A percentile compares a stretch with the other conserved stretches of the same genome.
Evolutionary conservation across 2,797 vertebrate species (phyloP).

Genomic region (Pangasius mekongensis): DNA sequence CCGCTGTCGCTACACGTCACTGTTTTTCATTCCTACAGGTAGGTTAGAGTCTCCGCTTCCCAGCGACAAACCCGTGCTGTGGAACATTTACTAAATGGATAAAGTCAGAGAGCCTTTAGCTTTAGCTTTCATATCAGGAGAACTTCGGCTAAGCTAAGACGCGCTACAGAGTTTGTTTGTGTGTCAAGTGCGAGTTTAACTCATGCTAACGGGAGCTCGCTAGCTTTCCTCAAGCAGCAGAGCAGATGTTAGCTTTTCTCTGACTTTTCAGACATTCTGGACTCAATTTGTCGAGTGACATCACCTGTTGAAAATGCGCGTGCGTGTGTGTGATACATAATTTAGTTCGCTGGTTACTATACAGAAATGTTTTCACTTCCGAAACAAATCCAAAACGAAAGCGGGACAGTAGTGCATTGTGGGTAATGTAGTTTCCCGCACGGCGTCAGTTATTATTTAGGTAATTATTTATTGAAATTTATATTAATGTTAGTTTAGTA

Average conservation of each 20-base stretch:
- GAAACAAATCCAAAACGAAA: constrained; percentile 62
- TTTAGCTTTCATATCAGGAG: background rate
- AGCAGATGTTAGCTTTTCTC: background rate
- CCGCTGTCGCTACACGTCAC: background rate
- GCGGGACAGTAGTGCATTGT: constrained; percentile 58
- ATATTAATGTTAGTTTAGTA: background rate
- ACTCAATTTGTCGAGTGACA: background rate
- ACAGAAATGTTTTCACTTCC: constrained; percentile 67
- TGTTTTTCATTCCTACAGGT: constrained; percentile 6
- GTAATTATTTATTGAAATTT: background rate
- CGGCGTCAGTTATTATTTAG: background rate
- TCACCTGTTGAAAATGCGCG: background rate
- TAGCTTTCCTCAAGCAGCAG: background rate
- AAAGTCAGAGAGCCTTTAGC: too few relatives aligned
- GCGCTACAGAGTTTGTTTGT: background rate
- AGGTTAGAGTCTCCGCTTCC: constrained; percentile 9
- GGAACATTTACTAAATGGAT: background rate
- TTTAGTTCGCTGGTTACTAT: background rate
- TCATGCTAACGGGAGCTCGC: constrained; percentile 11
- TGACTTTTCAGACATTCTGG: background rate
- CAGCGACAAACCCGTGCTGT: background rate
- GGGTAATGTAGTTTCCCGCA: constrained; percentile 72
- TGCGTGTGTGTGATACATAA: background rate
- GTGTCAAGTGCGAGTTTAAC: background rate
- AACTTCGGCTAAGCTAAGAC: background rate